Base-by-base conservation (phyloP, 2,113 vertebrate genomes). In the Istiophorus platypterus region DNA sequence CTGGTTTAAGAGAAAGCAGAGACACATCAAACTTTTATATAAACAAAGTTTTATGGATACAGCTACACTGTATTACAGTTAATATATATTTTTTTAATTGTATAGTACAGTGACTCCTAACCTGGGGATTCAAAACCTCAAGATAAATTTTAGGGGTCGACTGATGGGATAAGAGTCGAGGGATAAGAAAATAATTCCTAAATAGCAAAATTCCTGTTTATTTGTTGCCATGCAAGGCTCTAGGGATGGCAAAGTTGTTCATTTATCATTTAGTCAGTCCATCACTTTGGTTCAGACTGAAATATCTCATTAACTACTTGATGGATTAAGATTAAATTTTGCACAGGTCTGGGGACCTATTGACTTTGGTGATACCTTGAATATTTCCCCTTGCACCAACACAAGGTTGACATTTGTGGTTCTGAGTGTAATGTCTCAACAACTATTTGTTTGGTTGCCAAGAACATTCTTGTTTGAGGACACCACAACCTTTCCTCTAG, bases 1-100 rank as follows among this genome's bases (percentile, higher is more conserved):
- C 98, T 99, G 72, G 1, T 20, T 68, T 15, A 18, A 45, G 0
- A 82, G 27, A 76, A 29, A 78, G 13, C 26, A 57, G 7, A 79
- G 15, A 80, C 10, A 45, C 15, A 20, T 51, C 3, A 5, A 57
- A 78, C 14, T 31, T 34, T 42, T 12, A 62, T 80, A 37, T 24
- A 70, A 54, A n/a, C 1, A 47, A 61, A 49, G 5, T 45, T 34
- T 57, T 31, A 34, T 27, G 6, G 58, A 47, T 39, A 12, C 29
- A 34, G 26, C 3, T 49, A 39, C 20, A 34, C 31, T 26, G 27
- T 26, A 37, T n/a, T n/a, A n/a, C n/a, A n/a, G n/a, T n/a, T n/a
- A n/a, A n/a, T n/a, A n/a, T n/a, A n/a, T n/a, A n/a, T n/a, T n/a
- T n/a, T n/a, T n/a, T n/a, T 56, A 27, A 63, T 47, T 2, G 3